These are phyloP conservation scores for Eudasyphora cyanicolor DNA, from an alignment of 2,888 invertebrate genomes.

Conservation along the genomic window DNA sequence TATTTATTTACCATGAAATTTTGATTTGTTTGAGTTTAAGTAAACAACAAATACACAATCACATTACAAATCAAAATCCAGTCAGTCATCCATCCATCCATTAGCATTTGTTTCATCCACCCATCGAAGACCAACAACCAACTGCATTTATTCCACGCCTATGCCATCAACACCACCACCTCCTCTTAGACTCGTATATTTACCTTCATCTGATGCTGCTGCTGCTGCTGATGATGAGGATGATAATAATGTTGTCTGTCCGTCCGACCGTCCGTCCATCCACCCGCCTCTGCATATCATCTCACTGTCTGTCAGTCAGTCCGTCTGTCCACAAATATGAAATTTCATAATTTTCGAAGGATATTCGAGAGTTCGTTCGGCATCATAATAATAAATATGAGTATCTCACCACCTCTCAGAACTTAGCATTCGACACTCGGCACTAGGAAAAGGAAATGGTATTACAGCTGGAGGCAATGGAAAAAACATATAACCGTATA, in stretches of 20 bases:
- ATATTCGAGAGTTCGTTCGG: neutral
- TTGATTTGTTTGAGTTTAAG: slow-evolving; percentile 28
- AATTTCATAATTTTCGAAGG: slow-evolving; percentile 16
- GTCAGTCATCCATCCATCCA: neutral
- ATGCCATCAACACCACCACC: neutral
- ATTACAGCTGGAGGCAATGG: slow-evolving; percentile 51
- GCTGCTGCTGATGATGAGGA: too few relatives aligned
- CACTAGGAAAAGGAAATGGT: slow-evolving; percentile 50
- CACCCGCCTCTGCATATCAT: neutral
- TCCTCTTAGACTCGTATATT: neutral
- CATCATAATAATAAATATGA: neutral
- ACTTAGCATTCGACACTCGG: too few relatives aligned
- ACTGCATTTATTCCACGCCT: too few relatives aligned
- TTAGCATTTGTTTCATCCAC: neutral
- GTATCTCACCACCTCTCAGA: too few relatives aligned
- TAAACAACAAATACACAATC: slow-evolving; percentile 26
- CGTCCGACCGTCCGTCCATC: neutral
- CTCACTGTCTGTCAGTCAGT: neutral
- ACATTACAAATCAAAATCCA: slow-evolving; percentile 28
- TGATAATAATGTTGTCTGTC: slow-evolving; percentile 3
- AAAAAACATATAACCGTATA: slow-evolving; percentile 30
- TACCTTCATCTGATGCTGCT: neutral
- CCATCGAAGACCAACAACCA: too few relatives aligned
- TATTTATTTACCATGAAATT: slow-evolving; percentile 38
- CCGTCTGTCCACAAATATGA: neutral